Evolutionary conservation across 2,113 vertebrate genomes (phyloP).

Genomic region (Crotophaga sulcirostris): DNA sequence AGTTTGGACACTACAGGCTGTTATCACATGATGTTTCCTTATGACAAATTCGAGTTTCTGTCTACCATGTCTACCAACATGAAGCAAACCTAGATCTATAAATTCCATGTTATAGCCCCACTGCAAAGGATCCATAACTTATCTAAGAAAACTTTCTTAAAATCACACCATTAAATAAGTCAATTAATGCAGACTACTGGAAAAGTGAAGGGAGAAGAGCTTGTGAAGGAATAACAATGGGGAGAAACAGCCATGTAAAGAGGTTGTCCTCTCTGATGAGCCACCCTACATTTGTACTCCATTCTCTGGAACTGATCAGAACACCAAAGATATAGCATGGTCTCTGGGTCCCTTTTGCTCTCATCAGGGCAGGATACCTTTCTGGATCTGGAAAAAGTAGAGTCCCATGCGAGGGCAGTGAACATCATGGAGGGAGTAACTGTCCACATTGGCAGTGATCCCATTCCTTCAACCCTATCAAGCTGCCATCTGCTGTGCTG

Average conservation of each 20-base stretch:
- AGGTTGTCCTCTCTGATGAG: not conserved
- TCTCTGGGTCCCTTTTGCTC: not conserved
- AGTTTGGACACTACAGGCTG: not conserved
- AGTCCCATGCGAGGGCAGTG: not conserved
- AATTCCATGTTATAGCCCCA: rapidly evolving
- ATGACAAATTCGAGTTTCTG: not conserved
- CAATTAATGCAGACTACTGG: not conserved
- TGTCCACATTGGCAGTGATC: not conserved
- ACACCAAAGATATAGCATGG: no score
- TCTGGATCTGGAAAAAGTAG: not conserved
- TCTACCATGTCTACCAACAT: not conserved
- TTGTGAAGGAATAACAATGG: not conserved
- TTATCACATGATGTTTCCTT: not conserved
- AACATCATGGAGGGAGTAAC: rapidly evolving
- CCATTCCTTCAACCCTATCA: not conserved
- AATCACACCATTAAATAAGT: not conserved
- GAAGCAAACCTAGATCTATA: not conserved
- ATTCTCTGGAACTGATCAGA: not conserved
- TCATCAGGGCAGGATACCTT: rapidly evolving
- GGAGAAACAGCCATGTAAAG: not conserved
- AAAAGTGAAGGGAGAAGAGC: not conserved
- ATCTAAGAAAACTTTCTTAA: not conserved
- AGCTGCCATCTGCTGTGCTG: not conserved
- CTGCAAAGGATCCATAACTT: not conserved
- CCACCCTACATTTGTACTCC: not conserved